These are phyloP conservation scores for Macroramphosus scolopax DNA, from an alignment of 2,797 vertebrate genomes.

Conservation along the genomic window DNA sequence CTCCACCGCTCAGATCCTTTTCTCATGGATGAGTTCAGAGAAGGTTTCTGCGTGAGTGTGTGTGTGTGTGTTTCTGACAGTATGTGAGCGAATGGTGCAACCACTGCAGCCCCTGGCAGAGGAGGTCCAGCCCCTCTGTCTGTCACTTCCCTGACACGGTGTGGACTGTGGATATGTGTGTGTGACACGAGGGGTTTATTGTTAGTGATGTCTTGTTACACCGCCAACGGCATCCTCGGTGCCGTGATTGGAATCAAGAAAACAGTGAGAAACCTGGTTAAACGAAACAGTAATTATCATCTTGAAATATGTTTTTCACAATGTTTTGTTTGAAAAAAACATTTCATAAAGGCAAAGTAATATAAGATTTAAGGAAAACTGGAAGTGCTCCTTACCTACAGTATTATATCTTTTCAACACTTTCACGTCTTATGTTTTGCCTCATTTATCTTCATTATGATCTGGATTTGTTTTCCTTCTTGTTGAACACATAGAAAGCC, in stretches of 20 bases:
- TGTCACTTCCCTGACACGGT: slow-evolving; percentile 36
- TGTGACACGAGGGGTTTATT: slow-evolving; percentile 32
- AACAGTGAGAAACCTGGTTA: slow-evolving; percentile 11
- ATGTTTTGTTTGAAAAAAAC: neutral
- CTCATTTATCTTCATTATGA: neutral
- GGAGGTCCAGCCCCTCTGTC: slow-evolving; percentile 42
- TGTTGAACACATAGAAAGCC: neutral
- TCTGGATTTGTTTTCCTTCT: neutral
- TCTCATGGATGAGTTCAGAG: slow-evolving; percentile 69
- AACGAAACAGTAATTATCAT: slow-evolving; percentile 3
- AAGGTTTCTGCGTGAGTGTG: slow-evolving; percentile 35
- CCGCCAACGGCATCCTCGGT: slow-evolving; percentile 32
- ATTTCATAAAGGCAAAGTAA: neutral
- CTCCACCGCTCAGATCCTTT: slow-evolving; percentile 63
- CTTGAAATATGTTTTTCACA: neutral
- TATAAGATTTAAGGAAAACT: neutral
- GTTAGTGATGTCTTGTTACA: slow-evolving; percentile 47
- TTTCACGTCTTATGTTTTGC: too few species aligned
- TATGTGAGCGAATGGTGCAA: slow-evolving; percentile 67
- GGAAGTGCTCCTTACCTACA: neutral
- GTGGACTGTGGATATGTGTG: slow-evolving; percentile 6
- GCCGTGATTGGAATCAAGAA: slow-evolving; percentile 43
- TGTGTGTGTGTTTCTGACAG: slow-evolving; percentile 27
- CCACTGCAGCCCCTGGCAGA: slow-evolving; percentile 53
- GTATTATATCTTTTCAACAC: too few species aligned